Evolutionary conservation across 2,888 invertebrate genomes (phyloP), one percentile per base, ranked within the genome.

Genomic region (Luffia ferchaultella): DNA sequence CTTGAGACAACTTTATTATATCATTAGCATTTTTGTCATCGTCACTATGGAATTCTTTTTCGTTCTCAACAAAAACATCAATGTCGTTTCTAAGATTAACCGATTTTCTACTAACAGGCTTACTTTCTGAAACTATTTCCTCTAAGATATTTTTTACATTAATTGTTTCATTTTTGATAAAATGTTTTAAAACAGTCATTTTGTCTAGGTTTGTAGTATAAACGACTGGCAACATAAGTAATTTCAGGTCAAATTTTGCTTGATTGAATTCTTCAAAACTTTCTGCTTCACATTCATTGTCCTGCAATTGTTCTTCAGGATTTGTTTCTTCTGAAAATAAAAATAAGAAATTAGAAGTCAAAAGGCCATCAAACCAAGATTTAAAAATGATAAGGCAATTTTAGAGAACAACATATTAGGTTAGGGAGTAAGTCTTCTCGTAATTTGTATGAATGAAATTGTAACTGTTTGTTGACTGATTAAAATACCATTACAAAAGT

Each of bases 201-300:
- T 68, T 52, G 15, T 82, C 75, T 52, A 83, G 54, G 59, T 68
- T 77, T 20, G 64, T 68, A 1, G 75, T 76, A 49, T 68, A 76
- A 0, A 78, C 69, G 1, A 68, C 61, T 1, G 80, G 74, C 19
- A 61, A 56, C 66, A 79, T 69, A 7, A 79, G 58, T 15, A 83
- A 65, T 61, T 83, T 83, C 1, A 62, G 54, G 56, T 83, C 82
- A 45, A 80, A 72, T 56, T 64, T 67, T 5, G 57, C 54, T 15
- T 50, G 48, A 17, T 43, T 43, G n/a, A n/a, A n/a, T n/a, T n/a
- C n/a, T n/a, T n/a, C n/a, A n/a, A n/a, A n/a, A n/a, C n/a, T n/a
- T n/a, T n/a, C n/a, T n/a, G n/a, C n/a, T n/a, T n/a, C n/a, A n/a
- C n/a, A n/a, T n/a, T n/a, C n/a, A n/a, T n/a, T n/a, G n/a, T n/a